Evolutionary conservation across 2,797 vertebrate species (phyloP), one percentile per base, ranked within the genome.

Genomic region (Lates japonicus): DNA sequence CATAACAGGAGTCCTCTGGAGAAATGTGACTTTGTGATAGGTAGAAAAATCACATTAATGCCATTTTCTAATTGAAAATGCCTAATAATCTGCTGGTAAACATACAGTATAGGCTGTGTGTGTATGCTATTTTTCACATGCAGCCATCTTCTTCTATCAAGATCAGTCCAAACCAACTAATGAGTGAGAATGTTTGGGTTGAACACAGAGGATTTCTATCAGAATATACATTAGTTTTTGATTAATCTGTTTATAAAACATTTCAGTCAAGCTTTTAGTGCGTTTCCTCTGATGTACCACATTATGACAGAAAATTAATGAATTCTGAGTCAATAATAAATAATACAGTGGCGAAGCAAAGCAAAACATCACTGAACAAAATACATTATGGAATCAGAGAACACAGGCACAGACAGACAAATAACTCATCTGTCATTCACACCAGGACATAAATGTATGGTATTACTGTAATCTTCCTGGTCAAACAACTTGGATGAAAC

Each of bases 1-100:
- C 84, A 88, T 77, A 79, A 81, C 80, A 73, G 72, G 61, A 73
- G 49, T 76, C 82, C 69, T 70, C 82, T 39, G 61, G 80, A 92
- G 85, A 84, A 90, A 87, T 82, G 10, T 65, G 31, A 77, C 81
- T 87, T 69, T 67, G 76, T 65, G 80, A 85, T 52, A 52, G 46
- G 54, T 82, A 70, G 52, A 64, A 74, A 78, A 84, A 70, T 54
- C 68, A 59, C 44, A 81, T 73, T 81, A 70, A 74, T 72, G 48
- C 17, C 37, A 70, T 63, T 55, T 81, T 76, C 83, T 82, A 82
- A 87, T 81, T 89, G 57, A 75, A 86, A 82, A 82, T 60, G 25
- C 3, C 44, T 3, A 39, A 31, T 70, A 73, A 68, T 73, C 37
- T 49, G 48, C 25, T 49, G 63, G 57, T 63, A 61, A 74, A 78